Percentiles rank a stretch among this genome's conserved stretches.
Evolutionary conservation across 2,888 invertebrate species (phyloP).

Genomic region (Caenorhabditis becei): DNA sequence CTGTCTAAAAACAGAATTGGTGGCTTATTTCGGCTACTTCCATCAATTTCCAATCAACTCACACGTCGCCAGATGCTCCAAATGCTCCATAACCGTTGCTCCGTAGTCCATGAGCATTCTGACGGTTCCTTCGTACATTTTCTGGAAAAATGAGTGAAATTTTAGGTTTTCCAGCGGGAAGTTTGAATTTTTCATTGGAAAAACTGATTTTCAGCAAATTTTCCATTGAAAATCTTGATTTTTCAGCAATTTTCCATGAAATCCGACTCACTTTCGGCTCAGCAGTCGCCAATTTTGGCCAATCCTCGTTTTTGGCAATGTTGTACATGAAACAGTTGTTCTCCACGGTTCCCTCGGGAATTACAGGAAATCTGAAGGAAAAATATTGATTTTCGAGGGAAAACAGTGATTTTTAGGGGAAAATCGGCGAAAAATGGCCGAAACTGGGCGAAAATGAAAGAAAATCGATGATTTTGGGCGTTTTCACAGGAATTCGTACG

Average conservation of each 20-base stretch:
- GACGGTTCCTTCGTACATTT: constrained; percentile 81
- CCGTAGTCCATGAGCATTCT: constrained; percentile 80
- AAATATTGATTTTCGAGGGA: constrained; percentile 69
- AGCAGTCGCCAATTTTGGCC: constrained; percentile 78
- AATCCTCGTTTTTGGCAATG: constrained; percentile 78
- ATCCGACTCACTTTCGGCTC: constrained; percentile 66
- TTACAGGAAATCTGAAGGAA: constrained; percentile 76
- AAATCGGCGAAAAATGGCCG: not conserved
- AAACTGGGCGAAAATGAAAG: not conserved
- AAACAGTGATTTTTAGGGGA: not conserved
- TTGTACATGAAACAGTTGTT: constrained; percentile 79
- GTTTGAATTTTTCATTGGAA: too few species aligned
- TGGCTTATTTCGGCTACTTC: too few species aligned
- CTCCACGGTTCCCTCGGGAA: constrained; percentile 80
- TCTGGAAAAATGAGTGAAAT: constrained; percentile 29
- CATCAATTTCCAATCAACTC: too few species aligned
- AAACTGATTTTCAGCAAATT: too few species aligned
- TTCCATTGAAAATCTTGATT: too few species aligned
- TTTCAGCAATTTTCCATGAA: too few species aligned
- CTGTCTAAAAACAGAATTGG: too few species aligned
- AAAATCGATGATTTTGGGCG: not conserved
- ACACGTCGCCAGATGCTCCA: constrained; percentile 75
- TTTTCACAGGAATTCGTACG: too few species aligned
- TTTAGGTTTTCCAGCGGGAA: too few species aligned
- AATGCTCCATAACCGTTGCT: constrained; percentile 78